A percentile compares a stretch with the other conserved stretches of the same genome.
Evolutionary conservation across 2,888 invertebrate genomes (phyloP).

Genomic region (Arctia plantaginis): DNA sequence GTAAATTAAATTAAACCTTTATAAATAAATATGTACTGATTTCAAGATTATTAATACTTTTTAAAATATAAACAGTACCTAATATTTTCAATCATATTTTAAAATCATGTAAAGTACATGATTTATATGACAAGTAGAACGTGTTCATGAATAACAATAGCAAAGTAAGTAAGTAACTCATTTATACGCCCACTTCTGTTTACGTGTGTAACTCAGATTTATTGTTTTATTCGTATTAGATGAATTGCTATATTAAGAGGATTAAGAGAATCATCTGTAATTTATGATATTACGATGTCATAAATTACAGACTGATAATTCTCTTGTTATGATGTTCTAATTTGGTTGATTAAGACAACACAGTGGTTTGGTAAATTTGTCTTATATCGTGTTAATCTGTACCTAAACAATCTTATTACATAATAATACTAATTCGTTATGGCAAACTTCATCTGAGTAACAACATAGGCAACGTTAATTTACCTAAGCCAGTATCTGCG

Average conservation of each 20-base stretch:
- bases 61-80: neutral
- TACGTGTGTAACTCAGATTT: neutral
- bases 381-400: neutral
- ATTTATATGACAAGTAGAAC: neutral
- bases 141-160: neutral
- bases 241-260: neutral
- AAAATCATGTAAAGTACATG: neutral
- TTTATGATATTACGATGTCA: neutral
- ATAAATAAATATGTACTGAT: neutral
- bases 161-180: neutral
- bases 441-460: too few relatives aligned
- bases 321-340: neutral
- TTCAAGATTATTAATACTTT: neutral
- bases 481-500: too few relatives aligned
- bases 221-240: neutral
- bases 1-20: too few relatives aligned
- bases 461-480: too few relatives aligned
- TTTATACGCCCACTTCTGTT: neutral
- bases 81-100: neutral
- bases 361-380: neutral
- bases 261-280: neutral
- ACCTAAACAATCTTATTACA: neutral
- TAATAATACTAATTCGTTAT: too few relatives aligned
- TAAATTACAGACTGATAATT: neutral
- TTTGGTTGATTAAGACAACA: neutral